These are phyloP conservation scores for Conus ventricosus DNA, from an alignment of 1,140 invertebrate species.

Conservation along the genomic window DNA sequence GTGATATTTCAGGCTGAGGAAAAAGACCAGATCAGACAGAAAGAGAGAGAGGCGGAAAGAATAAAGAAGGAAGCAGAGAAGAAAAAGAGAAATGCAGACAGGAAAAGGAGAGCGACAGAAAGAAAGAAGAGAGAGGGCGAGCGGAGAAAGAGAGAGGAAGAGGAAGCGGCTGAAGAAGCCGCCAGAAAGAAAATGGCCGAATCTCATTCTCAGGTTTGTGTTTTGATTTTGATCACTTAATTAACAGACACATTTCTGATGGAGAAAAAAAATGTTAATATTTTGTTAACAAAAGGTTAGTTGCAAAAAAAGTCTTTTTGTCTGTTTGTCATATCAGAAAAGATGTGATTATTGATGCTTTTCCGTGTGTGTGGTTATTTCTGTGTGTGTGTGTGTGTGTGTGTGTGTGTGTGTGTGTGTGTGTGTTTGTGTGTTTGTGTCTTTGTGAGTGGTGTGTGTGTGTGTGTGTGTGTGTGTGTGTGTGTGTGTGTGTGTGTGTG, in stretches of 20 bases:
- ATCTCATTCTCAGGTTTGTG: not conserved
- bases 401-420: too few species aligned
- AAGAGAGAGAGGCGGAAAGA: not conserved
- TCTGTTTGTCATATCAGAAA: too few species aligned
- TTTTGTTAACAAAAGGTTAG: too few species aligned
- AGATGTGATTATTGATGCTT: too few species aligned
- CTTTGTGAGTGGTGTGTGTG: too few species aligned
- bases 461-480: too few species aligned
- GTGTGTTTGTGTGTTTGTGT: too few species aligned
- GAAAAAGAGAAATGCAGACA: not conserved
- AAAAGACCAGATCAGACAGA: not conserved
- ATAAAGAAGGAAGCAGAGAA: not conserved
- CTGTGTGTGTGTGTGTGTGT: too few species aligned
- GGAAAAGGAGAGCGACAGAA: not conserved
- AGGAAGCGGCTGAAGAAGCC: constrained; percentile 18
- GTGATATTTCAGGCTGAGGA: not conserved
- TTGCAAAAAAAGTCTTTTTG: too few species aligned
- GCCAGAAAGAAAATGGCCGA: not conserved
- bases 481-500: not conserved
- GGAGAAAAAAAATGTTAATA: too few species aligned
- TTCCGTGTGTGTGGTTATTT: too few species aligned
- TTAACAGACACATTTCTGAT: too few species aligned
- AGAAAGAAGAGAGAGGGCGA: not conserved
- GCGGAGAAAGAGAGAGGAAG: not conserved
- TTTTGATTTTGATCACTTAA: not conserved